These are phyloP conservation scores for Leptodactylus fallax DNA, from an alignment of 2,797 vertebrate species.

Conservation along the genomic window DNA sequence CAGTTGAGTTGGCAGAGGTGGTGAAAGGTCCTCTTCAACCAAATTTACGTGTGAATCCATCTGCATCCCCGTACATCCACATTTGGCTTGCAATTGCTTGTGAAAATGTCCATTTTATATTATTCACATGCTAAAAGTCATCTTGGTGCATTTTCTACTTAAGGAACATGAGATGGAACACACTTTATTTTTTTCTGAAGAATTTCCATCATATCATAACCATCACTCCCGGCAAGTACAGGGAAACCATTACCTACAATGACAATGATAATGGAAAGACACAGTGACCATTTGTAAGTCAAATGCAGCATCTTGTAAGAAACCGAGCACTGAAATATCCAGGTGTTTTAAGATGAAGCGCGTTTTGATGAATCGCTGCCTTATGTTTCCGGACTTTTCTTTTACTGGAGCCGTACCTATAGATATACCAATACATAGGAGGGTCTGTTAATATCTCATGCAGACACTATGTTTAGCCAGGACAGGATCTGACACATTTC, in stretches of 20 bases:
- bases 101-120: background rate
- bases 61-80: background rate
- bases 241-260: conserved; percentile 1
- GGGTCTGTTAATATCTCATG: no score
- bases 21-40: no score
- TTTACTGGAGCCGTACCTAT: background rate
- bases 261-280: background rate
- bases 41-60: no score
- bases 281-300: background rate
- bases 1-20: no score
- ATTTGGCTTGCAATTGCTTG: background rate
- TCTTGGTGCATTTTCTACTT: background rate
- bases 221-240: conserved; percentile 1
- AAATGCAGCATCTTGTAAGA: background rate
- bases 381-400: background rate
- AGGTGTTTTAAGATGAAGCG: background rate
- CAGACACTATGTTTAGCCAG: no score
- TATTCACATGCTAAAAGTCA: background rate
- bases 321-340: background rate
- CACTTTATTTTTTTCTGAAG: background rate
- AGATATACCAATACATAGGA: background rate
- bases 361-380: conserved; percentile 19
- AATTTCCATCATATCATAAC: background rate
- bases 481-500: no score
- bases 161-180: background rate